Percentiles rank a stretch among this genome's conserved stretches.
These are phyloP conservation scores for Clarias macrocephalus DNA, from an alignment of 2,113 vertebrate genomes.

Conservation along the genomic window DNA sequence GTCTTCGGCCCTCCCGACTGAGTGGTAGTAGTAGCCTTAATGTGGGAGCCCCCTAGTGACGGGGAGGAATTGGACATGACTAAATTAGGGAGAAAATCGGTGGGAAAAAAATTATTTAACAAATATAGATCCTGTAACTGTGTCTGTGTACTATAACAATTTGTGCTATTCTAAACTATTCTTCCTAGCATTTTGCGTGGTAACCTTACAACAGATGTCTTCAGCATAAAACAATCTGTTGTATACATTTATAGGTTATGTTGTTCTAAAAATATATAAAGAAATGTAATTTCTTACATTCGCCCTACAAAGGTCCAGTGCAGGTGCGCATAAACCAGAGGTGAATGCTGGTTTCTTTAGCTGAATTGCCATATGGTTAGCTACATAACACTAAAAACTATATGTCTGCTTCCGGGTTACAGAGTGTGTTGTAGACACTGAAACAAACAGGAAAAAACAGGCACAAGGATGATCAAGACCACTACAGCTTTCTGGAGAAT, in stretches of 20 bases:
- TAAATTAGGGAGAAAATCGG: too few species aligned
- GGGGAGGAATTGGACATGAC: too few species aligned
- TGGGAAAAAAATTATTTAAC: too few species aligned
- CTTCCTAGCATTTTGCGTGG: not conserved
- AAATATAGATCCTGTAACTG: not conserved
- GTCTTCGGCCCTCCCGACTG: too few species aligned
- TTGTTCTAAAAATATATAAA: not conserved
- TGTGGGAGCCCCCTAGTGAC: too few species aligned
- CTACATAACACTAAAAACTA: not conserved
- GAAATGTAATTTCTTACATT: not conserved
- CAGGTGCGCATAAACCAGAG: not conserved
- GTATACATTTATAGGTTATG: not conserved
- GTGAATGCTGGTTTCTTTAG: not conserved
- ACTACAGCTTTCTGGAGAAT: constrained; percentile 10
- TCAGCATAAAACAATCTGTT: not conserved
- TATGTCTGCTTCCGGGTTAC: not conserved
- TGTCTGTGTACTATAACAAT: not conserved
- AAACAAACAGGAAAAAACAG: not conserved
- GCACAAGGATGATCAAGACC: not conserved
- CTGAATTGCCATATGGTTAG: not conserved
- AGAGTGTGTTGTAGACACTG: not conserved
- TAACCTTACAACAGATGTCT: not conserved
- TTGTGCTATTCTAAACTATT: not conserved
- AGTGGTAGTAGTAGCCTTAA: too few species aligned
- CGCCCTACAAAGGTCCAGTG: not conserved